Base-by-base conservation (phyloP, 2,113 vertebrate species). In the Centropus bengalensis region DNA sequence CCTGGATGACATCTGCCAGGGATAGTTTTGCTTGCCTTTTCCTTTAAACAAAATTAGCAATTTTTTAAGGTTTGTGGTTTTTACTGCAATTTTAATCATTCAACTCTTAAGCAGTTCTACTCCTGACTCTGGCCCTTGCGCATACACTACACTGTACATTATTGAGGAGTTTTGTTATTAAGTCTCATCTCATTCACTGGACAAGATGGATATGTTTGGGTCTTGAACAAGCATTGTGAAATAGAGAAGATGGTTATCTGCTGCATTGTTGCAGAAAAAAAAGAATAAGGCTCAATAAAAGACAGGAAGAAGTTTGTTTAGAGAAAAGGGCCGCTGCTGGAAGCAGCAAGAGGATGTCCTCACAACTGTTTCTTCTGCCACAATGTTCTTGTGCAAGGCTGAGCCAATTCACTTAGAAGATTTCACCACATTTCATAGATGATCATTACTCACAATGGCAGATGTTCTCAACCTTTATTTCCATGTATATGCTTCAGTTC, bases 61-160 rank as follows among this genome's bases (percentile, higher is more conserved):
- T 64, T 89, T 75, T 85, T 36, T 20, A 42, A 66, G 11, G 1
- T 45, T 78, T 59, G 7, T 75, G 12, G n/a, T 17, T 71, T 87
- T 78, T 56, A 42, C 54, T 26, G 21, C 18, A 71, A 3, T 75
- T 89, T 71, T 38, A 67, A 52, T 36, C 3, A 63, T 79, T 76
- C n/a, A 12, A 4, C 44, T 52, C 59, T 68, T 59, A 51, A 77
- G 54, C 5, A 38, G 16, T 82, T 71, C 32, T 30, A 5, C 38
- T 73, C 58, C 49, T 40, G 9, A 51, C 15, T 44, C 36, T 42
- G 26, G 9, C 6, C 32, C 19, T 67, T 40, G 21, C 56, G 40
- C 12, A 7, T 30, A 36, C 23, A 12, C 22, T 30, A 11, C 9
- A 12, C 44, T 16, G 8, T 17, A 42, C 1, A 0, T 64, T 51